Evolutionary conservation across 2,888 invertebrate species (phyloP).

Genomic region (Conistra vaccinii): DNA sequence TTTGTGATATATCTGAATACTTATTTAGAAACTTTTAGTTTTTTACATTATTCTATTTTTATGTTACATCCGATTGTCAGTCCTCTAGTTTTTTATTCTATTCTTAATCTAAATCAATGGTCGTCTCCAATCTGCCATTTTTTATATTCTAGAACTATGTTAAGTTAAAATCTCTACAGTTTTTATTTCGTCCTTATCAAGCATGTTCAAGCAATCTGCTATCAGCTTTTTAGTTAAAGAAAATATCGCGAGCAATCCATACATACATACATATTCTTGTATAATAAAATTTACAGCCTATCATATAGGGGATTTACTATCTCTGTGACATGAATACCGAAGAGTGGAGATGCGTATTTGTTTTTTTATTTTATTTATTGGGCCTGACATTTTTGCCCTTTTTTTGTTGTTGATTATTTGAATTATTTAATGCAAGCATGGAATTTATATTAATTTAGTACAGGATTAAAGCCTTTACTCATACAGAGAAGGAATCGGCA

Average conservation of each 20-base stretch:
- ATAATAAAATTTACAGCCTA: slow-evolving; percentile 55
- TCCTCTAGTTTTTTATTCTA: no score
- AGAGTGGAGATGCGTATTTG: slow-evolving; percentile 20
- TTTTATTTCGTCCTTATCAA: neutral
- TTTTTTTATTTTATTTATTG: slow-evolving; percentile 33
- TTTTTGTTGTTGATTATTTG: no score
- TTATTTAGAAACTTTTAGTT: no score
- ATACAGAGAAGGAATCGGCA: neutral
- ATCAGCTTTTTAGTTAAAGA: slow-evolving; percentile 12
- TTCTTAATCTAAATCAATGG: no score
- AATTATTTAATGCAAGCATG: neutral
- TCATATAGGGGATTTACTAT: slow-evolving; percentile 54
- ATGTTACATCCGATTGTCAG: no score
- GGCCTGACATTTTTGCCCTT: neutral
- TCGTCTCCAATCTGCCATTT: no score
- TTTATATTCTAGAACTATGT: no score
- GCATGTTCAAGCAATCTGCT: slow-evolving; percentile 8
- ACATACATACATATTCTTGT: slow-evolving; percentile 16
- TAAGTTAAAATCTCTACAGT: no score
- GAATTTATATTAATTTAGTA: neutral
- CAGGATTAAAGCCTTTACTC: neutral
- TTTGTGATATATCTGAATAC: no score
- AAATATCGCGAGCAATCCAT: slow-evolving; percentile 33
- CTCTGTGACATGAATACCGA: slow-evolving; percentile 48
- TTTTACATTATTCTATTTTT: no score